phyloP scores from a whole-genome alignment of 2,888 invertebrate species.

The Aromia moschata region DNA sequence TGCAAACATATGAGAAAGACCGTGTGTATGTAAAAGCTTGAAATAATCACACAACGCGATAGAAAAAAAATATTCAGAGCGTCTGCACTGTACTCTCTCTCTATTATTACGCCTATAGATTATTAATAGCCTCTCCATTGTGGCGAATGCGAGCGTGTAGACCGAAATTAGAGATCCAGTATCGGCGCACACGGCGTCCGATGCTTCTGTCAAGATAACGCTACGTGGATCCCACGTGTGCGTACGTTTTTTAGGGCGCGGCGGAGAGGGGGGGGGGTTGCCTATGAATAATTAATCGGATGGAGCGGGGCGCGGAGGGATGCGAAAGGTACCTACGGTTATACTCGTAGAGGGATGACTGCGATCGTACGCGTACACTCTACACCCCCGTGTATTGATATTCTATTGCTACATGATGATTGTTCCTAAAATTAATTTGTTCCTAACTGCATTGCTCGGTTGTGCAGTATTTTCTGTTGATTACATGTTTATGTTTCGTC shows the following conservation, averaged over 20 bases:
- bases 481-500: too few species aligned
- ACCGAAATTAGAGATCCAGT: slow-evolving; percentile 18
- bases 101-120: slow-evolving; percentile 3
- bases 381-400: too few species aligned
- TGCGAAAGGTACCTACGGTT: slow-evolving; percentile 28
- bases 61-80: too few species aligned
- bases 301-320: slow-evolving; percentile 31
- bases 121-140: slow-evolving; percentile 18
- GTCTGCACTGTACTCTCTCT: too few species aligned
- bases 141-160: slow-evolving; percentile 18
- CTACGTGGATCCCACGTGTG: slow-evolving; percentile 14
- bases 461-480: too few species aligned
- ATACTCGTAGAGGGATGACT: too few species aligned
- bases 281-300: slow-evolving; percentile 41
- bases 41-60: too few species aligned
- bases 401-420: too few species aligned
- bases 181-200: slow-evolving; percentile 9
- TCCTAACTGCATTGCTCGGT: too few species aligned
- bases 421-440: too few species aligned
- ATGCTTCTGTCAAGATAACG: slow-evolving; percentile 15
- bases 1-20: too few species aligned
- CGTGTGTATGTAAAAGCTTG: too few species aligned
- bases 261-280: slow-evolving; percentile 29
- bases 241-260: slow-evolving; percentile 6
- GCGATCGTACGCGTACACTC: slow-evolving; percentile 1